phyloP scores from a whole-genome alignment of 2,113 vertebrate genomes.

The Planiliza haematocheilus region DNA sequence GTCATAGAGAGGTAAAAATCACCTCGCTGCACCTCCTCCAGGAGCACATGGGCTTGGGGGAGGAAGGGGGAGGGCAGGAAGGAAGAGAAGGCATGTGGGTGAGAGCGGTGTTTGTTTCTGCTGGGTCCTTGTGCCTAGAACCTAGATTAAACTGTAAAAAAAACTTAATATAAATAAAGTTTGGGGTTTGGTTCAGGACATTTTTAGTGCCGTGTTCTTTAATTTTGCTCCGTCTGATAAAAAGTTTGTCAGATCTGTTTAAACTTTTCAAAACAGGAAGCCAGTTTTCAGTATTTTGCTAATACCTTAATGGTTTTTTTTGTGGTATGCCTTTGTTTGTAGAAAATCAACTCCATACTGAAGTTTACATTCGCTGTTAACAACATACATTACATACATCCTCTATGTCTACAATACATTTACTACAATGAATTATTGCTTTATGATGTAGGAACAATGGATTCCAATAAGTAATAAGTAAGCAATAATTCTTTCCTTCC shows the following conservation, averaged over 20 bases:
- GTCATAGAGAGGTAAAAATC: conserved; percentile 31
- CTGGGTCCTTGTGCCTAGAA: conserved; percentile 68
- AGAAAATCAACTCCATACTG: too few relatives aligned
- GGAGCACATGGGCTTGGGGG: conserved; percentile 44
- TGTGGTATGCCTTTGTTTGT: too few relatives aligned
- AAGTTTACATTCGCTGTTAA: too few relatives aligned
- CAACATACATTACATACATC: too few relatives aligned
- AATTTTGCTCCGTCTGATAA: neutral
- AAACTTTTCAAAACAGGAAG: neutral
- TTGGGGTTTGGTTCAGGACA: neutral
- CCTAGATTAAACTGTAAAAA: neutral
- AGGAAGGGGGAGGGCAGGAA: conserved; percentile 41
- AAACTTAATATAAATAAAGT: neutral
- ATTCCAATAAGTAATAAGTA: too few relatives aligned
- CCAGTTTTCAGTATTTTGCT: neutral
- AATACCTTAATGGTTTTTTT: too few relatives aligned
- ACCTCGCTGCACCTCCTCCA: conserved; percentile 51
- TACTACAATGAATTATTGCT: too few relatives aligned
- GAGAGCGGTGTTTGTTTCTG: conserved; percentile 28
- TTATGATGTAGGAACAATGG: too few relatives aligned
- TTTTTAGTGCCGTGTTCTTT: neutral
- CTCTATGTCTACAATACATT: too few relatives aligned
- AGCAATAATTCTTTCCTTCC: too few relatives aligned
- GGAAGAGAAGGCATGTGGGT: neutral
- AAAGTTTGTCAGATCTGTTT: neutral